These are phyloP conservation scores for Tangara arthus DNA, from an alignment of 2,797 vertebrate genomes.

Conservation along the genomic window DNA sequence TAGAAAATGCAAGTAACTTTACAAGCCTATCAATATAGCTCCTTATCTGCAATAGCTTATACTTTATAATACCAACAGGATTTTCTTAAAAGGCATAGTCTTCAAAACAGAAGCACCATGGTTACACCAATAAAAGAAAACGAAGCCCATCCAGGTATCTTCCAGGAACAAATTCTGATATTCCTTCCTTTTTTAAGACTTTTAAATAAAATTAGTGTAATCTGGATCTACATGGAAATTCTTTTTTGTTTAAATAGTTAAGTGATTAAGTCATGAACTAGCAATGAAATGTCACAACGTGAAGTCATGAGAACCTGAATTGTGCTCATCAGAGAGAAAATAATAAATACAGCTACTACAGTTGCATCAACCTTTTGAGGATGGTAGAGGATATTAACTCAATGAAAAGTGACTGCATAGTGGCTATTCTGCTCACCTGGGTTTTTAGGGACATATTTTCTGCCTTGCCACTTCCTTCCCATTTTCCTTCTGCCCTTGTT, in stretches of 20 bases:
- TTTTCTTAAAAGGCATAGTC: background rate
- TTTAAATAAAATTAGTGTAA: background rate
- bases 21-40: background rate
- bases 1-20: background rate
- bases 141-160: background rate
- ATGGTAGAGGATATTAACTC: background rate
- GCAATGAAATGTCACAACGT: background rate
- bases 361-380: background rate
- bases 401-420: background rate
- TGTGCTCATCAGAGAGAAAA: background rate
- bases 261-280: background rate
- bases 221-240: background rate
- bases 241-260: background rate
- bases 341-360: background rate
- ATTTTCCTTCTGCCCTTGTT: background rate
- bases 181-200: background rate
- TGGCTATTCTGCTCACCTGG: background rate
- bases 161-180: background rate
- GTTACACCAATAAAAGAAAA: background rate
- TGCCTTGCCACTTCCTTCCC: background rate
- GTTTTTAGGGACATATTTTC: background rate
- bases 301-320: background rate
- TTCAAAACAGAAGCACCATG: background rate
- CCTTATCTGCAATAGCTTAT: background rate
- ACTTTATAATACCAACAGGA: background rate